Evolutionary conservation across 2,888 invertebrate genomes (phyloP), one percentile per base, ranked within the genome.

Genomic region (Eupsilia transversa): DNA sequence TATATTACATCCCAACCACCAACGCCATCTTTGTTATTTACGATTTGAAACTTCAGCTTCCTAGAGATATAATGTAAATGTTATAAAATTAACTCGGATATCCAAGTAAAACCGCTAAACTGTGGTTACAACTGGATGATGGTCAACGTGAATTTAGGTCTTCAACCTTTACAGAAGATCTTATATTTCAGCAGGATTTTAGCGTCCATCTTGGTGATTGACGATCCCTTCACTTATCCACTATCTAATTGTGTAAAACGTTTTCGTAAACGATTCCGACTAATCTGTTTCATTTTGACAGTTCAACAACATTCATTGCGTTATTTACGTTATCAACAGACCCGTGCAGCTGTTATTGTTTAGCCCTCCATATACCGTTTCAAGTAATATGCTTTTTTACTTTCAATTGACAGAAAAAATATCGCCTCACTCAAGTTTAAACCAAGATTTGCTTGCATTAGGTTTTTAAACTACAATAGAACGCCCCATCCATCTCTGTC

Each of bases 391-490:
- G 23, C 3, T 20, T 67, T 54, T n/a, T 33, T 57, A 79, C n/a
- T 80, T 52, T 64, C 27, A 46, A 61, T 30, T 38, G 43, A 5
- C 5, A 14, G 6, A 20, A 23, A 74, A 74, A 17, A 23, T 20
- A 43, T 20, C 3, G 23, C n/a, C 10, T 6, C 10, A 27, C 54
- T 33, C 1, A 30, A 52, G 20, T 66, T 57, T 57, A 54, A 65
- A 14, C 35, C 23, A 43, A 35, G 33, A 57, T 12, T 76, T 41
- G 35, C 17, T 56, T 3, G 20, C 33, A 38, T 54, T 46, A 35
- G 43, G 77, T 57, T 65, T 72, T 83, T 66, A 61, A 79, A 72
- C 59, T n/a, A 66, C 30, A 83, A 27, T 33, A 52, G 27, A 54
- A 49, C 52, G 14, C 59, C 57, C n/a, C 27, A 68, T 79, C 38